phyloP scores from a whole-genome alignment of 35 echinoderm and acorn worm species.

The Apostichopus parvimensis region DNA sequence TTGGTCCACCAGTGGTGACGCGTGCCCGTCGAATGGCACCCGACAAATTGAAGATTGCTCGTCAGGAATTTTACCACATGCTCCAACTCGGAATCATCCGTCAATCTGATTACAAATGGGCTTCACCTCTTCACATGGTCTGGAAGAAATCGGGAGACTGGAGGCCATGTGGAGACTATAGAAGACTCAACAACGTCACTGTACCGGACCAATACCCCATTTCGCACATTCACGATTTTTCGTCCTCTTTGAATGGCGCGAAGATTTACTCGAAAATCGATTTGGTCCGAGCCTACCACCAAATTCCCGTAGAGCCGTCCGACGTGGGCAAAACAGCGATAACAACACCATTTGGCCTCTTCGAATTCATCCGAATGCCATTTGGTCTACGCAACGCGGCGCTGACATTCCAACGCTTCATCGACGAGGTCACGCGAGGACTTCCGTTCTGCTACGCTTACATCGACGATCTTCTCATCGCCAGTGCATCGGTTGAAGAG shows the following conservation, averaged over 20 bases:
- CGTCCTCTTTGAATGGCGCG: too few species aligned
- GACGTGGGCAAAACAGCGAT: too few species aligned
- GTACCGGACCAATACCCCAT: too few species aligned
- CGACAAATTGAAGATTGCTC: constrained; percentile 41
- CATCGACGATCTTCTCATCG: too few species aligned
- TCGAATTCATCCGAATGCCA: too few species aligned
- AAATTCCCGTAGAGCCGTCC: too few species aligned
- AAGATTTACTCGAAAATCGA: constrained; percentile 58
- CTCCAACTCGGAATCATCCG: constrained; percentile 46
- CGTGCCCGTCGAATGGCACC: neutral
- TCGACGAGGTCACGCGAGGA: too few species aligned
- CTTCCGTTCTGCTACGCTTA: too few species aligned
- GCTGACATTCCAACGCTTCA: constrained; percentile 58
- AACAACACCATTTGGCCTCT: too few species aligned
- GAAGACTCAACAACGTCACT: too few species aligned
- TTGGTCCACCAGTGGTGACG: neutral
- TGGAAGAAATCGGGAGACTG: neutral
- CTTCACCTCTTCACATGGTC: neutral
- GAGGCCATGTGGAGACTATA: constrained; percentile 31
- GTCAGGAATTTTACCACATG: constrained; percentile 33
- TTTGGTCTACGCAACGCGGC: constrained; percentile 30
- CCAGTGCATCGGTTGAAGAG: neutral
- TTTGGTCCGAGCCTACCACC: constrained; percentile 12
- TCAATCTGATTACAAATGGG: too few species aligned
- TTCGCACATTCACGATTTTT: too few species aligned